Evolutionary conservation across 2,888 invertebrate species (phyloP).

Genomic region (Sinohyriopsis cumingii): DNA sequence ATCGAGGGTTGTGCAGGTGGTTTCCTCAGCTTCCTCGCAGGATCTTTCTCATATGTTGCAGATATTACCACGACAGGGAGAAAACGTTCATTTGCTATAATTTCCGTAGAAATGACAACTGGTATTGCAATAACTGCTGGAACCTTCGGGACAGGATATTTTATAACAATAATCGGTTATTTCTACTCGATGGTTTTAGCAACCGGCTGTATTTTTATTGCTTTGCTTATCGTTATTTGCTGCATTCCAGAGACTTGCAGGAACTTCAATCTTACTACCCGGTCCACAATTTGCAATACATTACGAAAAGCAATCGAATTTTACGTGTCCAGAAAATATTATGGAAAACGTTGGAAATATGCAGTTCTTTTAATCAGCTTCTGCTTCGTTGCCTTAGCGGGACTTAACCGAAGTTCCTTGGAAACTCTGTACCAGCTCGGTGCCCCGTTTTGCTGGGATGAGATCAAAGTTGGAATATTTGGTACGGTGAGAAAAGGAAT

Average conservation of each 20-base stretch:
- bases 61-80: constrained; percentile 25
- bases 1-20: constrained; percentile 27
- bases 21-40: constrained; percentile 17
- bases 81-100: constrained; percentile 23
- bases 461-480: constrained; percentile 42
- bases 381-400: constrained; percentile 21
- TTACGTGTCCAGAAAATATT: constrained; percentile 12
- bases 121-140: constrained; percentile 18
- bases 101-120: constrained; percentile 21
- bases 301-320: constrained; percentile 9
- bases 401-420: constrained; percentile 16
- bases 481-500: constrained; percentile 17
- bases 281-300: too few species aligned
- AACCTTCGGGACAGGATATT: constrained; percentile 19
- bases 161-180: constrained; percentile 17
- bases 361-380: constrained; percentile 25
- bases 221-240: too few species aligned
- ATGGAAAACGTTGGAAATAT: constrained; percentile 22
- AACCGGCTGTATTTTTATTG: background rate
- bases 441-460: constrained; percentile 45
- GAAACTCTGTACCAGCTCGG: constrained; percentile 45
- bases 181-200: constrained; percentile 16
- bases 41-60: constrained; percentile 21
- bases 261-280: too few species aligned
- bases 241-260: too few species aligned